Base-by-base conservation (phyloP, 2,888 invertebrate genomes). In the Dryocosmus kuriphilus region DNA sequence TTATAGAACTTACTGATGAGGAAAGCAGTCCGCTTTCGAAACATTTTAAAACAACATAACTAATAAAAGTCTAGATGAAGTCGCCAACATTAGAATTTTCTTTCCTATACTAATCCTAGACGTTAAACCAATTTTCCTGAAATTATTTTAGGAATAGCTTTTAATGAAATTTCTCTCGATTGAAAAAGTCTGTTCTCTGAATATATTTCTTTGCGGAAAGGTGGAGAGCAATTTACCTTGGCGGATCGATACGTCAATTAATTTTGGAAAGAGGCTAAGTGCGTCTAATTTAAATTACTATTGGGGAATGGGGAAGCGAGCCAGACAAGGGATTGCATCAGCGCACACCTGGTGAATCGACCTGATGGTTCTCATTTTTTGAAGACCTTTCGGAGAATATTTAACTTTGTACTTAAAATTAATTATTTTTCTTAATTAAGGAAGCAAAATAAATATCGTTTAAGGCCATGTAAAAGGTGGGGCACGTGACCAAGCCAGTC, bases 211-310 rank as follows among this genome's bases (percentile, higher is more conserved):
- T 41, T 46, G 41, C 7, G 6, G 41, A 65, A 65, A 24, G 67
- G 19, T 24, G 67, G 41, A 46, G 41, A 46, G 51, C 32, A 71
- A 71, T 51, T 71, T 51, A 51, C 51, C 46, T 46, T 30, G n/a
- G 24, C n/a, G 71, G 78, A 82, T 82, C 82, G 80, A 82, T 82
- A 80, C 84, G 85, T 89, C 89, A 88, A 88, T 88, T 89, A 88
- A 89, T 89, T 89, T 87, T 79, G 85, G 84, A 87, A 88, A 86
- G 81, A 86, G 81, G 81, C 83, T 85, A 81, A 82, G 77, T 80
- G 82, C 76, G 79, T 79, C 77, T 85, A 84, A 83, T 85, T 85
- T 85, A 84, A 86, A 87, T 85, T 83, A 79, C 76, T 81, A 77
- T 55, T 77, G 76, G 79, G 80, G 78, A 80, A 80, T 77, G 76